Evolutionary conservation across 2,797 vertebrate genomes (phyloP).

Genomic region (Hoplostethus atlanticus): DNA sequence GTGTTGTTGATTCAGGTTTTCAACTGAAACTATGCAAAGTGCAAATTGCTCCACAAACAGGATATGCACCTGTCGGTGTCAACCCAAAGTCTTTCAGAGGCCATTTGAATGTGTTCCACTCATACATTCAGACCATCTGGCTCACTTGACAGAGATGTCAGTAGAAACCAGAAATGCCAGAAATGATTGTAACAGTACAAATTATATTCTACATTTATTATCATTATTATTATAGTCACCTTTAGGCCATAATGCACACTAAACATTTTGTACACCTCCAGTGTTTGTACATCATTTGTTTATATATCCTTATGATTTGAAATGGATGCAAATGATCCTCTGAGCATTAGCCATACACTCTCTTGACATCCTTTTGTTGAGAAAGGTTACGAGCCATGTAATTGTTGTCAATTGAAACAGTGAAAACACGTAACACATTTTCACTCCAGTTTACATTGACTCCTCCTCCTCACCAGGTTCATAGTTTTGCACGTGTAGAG

Average conservation of each 20-base stretch:
- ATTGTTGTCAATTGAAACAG: conserved; percentile 16
- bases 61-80: conserved; percentile 74
- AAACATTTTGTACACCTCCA: too few relatives aligned
- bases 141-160: conserved; percentile 43
- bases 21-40: conserved; percentile 72
- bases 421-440: conserved; percentile 21
- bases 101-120: conserved; percentile 47
- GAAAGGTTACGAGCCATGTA: neutral
- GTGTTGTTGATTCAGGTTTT: conserved; percentile 69
- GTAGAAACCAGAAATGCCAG: conserved; percentile 34
- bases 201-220: too few relatives aligned
- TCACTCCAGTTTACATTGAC: conserved; percentile 19
- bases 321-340: too few relatives aligned
- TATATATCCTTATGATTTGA: too few relatives aligned
- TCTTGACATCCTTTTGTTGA: conserved; percentile 1
- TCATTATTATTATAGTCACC: too few relatives aligned
- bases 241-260: too few relatives aligned
- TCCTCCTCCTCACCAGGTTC: neutral
- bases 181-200: too few relatives aligned
- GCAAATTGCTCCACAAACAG: conserved; percentile 66
- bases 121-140: conserved; percentile 52
- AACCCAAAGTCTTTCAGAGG: conserved; percentile 61
- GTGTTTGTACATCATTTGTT: too few relatives aligned
- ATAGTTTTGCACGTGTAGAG: conserved; percentile 3
- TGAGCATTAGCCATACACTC: neutral